Evolutionary conservation across 2,797 vertebrate species (phyloP).

Genomic region (Pseudochaenichthys georgianus): DNA sequence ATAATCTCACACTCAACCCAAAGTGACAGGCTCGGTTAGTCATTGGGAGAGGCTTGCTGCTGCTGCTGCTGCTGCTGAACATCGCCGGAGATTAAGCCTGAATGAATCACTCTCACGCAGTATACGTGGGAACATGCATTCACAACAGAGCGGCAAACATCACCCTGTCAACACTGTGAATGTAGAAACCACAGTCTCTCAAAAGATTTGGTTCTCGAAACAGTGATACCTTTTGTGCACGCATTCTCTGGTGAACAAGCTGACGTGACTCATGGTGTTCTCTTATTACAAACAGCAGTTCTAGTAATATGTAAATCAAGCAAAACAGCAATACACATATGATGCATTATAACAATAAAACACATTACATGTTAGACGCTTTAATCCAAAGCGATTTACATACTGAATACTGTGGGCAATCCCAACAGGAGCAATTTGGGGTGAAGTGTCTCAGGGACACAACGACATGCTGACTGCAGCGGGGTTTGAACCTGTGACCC

Average conservation of each 20-base stretch:
- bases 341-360: neutral
- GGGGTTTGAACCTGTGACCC: too few relatives aligned
- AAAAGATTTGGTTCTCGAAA: conserved; percentile 43
- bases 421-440: too few relatives aligned
- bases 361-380: too few relatives aligned
- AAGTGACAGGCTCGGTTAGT: conserved; percentile 71
- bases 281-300: neutral
- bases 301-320: conserved; percentile 20
- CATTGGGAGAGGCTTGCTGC: conserved; percentile 55
- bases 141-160: conserved; percentile 59
- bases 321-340: conserved; percentile 7
- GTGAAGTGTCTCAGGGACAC: too few relatives aligned
- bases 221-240: conserved; percentile 7
- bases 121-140: conserved; percentile 47
- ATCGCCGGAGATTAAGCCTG: conserved; percentile 59
- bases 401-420: too few relatives aligned
- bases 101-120: conserved; percentile 49
- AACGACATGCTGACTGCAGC: too few relatives aligned
- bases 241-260: conserved; percentile 6
- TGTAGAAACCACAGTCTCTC: conserved; percentile 26
- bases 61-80: conserved; percentile 30
- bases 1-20: conserved; percentile 73
- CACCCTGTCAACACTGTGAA: conserved; percentile 58
- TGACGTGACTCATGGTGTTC: conserved; percentile 25
- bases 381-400: too few relatives aligned